phyloP scores from a whole-genome alignment of 1,140 invertebrate genomes.

The Pinna nobilis region DNA sequence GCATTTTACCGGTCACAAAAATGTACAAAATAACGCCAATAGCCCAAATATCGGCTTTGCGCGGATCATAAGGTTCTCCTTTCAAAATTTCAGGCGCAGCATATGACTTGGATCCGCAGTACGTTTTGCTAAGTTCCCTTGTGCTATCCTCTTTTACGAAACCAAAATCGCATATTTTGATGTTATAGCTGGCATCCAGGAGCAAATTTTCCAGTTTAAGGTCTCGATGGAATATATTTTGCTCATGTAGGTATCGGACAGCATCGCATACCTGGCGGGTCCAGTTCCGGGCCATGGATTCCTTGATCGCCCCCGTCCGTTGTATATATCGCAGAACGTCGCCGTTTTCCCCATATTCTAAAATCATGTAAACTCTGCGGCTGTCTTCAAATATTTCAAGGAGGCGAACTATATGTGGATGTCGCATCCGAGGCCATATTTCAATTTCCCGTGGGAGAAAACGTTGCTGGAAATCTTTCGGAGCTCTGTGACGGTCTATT shows the following conservation, averaged over 20 bases:
- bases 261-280: slow-evolving; percentile 76
- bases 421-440: slow-evolving; percentile 90
- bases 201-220: slow-evolving; percentile 93
- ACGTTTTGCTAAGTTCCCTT: slow-evolving; percentile 78
- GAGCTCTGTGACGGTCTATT: slow-evolving; percentile 84
- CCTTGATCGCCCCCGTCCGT: slow-evolving; percentile 67
- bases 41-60: slow-evolving; percentile 74
- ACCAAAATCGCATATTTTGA: slow-evolving; percentile 93
- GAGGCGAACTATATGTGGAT: slow-evolving; percentile 88
- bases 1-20: slow-evolving; percentile 74
- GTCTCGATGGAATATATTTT: slow-evolving; percentile 90
- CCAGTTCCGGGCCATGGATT: slow-evolving; percentile 65
- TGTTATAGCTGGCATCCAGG: slow-evolving; percentile 86
- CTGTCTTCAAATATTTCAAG: slow-evolving; percentile 70
- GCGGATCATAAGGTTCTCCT: slow-evolving; percentile 74
- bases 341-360: slow-evolving; percentile 69
- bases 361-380: slow-evolving; percentile 67
- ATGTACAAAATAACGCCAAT: slow-evolving; percentile 75
- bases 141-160: slow-evolving; percentile 77
- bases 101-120: slow-evolving; percentile 83
- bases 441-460: slow-evolving; percentile 94
- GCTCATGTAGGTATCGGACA: slow-evolving; percentile 88
- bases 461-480: slow-evolving; percentile 87
- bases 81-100: slow-evolving; percentile 83
- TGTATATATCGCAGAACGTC: slow-evolving; percentile 72